Evolutionary conservation across 2,113 vertebrate genomes (phyloP), one percentile per base, ranked within the genome.

Genomic region (Lampris megalopsis): DNA sequence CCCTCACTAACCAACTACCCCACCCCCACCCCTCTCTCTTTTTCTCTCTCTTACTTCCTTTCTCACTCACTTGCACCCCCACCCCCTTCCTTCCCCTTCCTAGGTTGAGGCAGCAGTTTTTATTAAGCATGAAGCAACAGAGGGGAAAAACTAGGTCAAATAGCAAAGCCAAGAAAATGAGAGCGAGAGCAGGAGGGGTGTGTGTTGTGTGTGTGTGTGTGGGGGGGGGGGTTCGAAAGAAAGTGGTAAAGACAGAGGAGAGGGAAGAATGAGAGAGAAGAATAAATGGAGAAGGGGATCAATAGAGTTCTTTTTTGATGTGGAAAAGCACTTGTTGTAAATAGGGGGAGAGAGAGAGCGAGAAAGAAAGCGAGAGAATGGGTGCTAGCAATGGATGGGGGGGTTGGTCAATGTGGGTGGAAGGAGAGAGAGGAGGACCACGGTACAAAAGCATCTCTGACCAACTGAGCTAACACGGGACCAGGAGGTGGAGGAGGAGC

Each of bases 141-240:
- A 85, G 53, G 83, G 63, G 54, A 80, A 77, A 86, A 91, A 88
- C 63, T 92, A 87, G 89, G 91, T 93, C 87, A 91, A 79, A 84
- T 66, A 80, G 75, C 76, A 64, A 79, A 79, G 78, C 71, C 76
- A 79, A 86, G 85, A 77, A 58, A 87, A 78, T 65, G 75, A 59
- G 56, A 36, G 71, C 13, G 50, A 65, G 49, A 72, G 66, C n/a
- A 54, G 36, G 60, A 65, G 43, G 64, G 70, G 10, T 54, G 72
- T 63, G 63, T 70, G 24, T 24, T 24, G 24, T 24, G 24, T 24
- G 24, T 24, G 24, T 24, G 24, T 24, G 24, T 24, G 0, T 45
- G 38, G 74, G 41, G 52, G 67, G 71, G 42, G 41, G 6, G 38
- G 11, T 13, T 13, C 11, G 4, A 63, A 13, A 37, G 11, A n/a